Percentiles rank a stretch among this genome's conserved stretches.
Evolutionary conservation across 35 echinoderm and acorn worm species (phyloP).

Genomic region (Amphiura filiformis): DNA sequence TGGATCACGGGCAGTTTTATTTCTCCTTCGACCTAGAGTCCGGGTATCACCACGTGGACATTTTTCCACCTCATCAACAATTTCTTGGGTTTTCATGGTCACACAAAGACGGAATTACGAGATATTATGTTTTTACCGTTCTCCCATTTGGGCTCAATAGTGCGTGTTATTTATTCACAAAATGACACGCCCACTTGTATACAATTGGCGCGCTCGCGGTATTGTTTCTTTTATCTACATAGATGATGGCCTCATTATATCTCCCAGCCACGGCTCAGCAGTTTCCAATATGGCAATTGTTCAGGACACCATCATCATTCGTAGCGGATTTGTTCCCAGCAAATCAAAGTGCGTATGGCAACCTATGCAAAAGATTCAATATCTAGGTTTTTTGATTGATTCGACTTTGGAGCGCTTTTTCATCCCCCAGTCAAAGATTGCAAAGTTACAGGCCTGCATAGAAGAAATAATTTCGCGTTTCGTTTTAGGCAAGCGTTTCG

Average conservation of each 20-base stretch:
- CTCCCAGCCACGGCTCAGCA: not conserved
- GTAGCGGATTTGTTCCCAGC: conserved; percentile 15
- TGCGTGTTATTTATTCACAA: conserved; percentile 28
- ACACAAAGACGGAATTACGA: not conserved
- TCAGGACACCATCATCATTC: not conserved
- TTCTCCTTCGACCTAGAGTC: not conserved
- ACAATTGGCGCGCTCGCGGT: not conserved
- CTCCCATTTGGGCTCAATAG: not conserved
- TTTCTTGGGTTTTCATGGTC: not conserved
- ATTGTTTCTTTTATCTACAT: conserved; percentile 10
- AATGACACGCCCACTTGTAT: not conserved
- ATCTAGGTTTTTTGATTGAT: not conserved
- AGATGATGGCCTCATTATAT: conserved; percentile 20
- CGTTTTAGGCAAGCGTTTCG: not conserved
- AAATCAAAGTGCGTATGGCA: conserved; percentile 2
- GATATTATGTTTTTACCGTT: not conserved
- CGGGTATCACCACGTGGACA: not conserved
- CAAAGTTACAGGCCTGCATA: not conserved
- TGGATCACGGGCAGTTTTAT: not conserved
- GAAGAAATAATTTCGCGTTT: not conserved
- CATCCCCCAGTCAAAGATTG: not conserved
- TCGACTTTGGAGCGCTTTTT: not conserved
- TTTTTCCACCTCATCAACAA: not conserved
- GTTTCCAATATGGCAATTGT: not conserved
- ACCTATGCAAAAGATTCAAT: not conserved